Evolutionary conservation across 1,140 invertebrate species (phyloP).

Genomic region (Drosophila mojavensis): DNA sequence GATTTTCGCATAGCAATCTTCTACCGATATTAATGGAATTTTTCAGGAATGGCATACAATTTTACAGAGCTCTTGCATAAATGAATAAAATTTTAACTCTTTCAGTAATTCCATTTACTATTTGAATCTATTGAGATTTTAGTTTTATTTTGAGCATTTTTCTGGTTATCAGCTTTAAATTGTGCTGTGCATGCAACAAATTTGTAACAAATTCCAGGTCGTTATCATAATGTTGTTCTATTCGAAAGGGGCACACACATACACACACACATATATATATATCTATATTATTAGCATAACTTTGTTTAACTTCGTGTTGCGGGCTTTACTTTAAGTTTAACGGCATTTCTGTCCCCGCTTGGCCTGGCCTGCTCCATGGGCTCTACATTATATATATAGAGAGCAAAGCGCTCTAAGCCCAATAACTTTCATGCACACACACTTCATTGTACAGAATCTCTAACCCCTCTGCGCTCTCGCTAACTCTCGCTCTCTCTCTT

Average conservation of each 20-base stretch:
- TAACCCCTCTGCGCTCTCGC: not conserved
- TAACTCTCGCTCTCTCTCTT: not conserved
- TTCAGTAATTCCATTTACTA: too few species aligned
- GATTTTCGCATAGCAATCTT: too few species aligned
- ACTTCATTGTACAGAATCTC: slow-evolving; percentile 31
- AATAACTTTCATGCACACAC: slow-evolving; percentile 61
- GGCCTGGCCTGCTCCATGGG: slow-evolving; percentile 7
- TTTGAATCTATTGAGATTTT: too few species aligned
- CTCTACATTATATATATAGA: slow-evolving; percentile 60
- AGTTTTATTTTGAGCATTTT: not conserved
- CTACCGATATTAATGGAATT: too few species aligned
- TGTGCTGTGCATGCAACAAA: slow-evolving; percentile 30
- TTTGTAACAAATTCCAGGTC: slow-evolving; percentile 35
- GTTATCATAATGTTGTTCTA: slow-evolving; percentile 38
- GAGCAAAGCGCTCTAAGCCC: slow-evolving; percentile 67
- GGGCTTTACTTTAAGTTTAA: slow-evolving; percentile 47
- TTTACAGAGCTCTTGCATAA: too few species aligned
- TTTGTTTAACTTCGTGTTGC: slow-evolving; percentile 43
- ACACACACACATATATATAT: not conserved
- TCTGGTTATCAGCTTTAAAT: slow-evolving; percentile 28
- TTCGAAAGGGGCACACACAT: not conserved
- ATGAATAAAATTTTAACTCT: too few species aligned
- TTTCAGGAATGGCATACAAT: too few species aligned
- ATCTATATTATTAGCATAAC: slow-evolving; percentile 41
- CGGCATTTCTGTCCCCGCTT: slow-evolving; percentile 8